Percentiles rank a stretch among this genome's conserved stretches.
These are phyloP conservation scores for Chirona hameri DNA, from an alignment of 2,888 invertebrate genomes.

Conservation along the genomic window DNA sequence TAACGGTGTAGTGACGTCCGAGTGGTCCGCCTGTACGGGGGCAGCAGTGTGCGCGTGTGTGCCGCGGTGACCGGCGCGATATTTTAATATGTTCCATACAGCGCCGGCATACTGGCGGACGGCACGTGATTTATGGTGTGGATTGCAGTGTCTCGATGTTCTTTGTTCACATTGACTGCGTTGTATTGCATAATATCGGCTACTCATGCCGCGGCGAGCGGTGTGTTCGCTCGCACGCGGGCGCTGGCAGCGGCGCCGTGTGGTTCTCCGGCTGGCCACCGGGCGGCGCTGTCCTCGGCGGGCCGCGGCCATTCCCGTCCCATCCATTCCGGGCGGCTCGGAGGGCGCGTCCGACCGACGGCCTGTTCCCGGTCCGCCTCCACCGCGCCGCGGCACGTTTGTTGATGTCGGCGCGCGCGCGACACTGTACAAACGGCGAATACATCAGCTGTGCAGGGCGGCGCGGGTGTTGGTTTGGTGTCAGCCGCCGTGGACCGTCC, in stretches of 20 bases:
- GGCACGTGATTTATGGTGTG: background rate
- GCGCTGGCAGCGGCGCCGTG: background rate
- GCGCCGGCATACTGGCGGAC: no score
- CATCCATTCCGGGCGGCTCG: no score
- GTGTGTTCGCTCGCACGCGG: background rate
- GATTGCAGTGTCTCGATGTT: constrained; percentile 1
- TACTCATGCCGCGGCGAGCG: background rate
- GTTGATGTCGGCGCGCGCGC: background rate
- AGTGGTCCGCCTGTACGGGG: no score
- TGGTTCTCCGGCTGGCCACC: background rate
- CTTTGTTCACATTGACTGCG: background rate
- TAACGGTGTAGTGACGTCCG: no score
- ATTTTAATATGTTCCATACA: no score
- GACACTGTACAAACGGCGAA: background rate
- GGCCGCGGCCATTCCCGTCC: no score
- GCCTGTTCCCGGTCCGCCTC: background rate
- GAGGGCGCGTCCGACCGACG: background rate
- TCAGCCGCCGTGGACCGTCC: no score
- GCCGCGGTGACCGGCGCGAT: no score
- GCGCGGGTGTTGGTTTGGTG: background rate
- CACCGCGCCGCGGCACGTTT: background rate
- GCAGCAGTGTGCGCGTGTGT: no score
- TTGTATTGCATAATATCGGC: background rate
- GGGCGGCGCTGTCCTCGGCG: background rate
- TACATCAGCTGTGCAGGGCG: background rate